Evolutionary conservation across 2,888 invertebrate species (phyloP), one percentile per base, ranked within the genome.

Genomic region (Orthosia gracilis): DNA sequence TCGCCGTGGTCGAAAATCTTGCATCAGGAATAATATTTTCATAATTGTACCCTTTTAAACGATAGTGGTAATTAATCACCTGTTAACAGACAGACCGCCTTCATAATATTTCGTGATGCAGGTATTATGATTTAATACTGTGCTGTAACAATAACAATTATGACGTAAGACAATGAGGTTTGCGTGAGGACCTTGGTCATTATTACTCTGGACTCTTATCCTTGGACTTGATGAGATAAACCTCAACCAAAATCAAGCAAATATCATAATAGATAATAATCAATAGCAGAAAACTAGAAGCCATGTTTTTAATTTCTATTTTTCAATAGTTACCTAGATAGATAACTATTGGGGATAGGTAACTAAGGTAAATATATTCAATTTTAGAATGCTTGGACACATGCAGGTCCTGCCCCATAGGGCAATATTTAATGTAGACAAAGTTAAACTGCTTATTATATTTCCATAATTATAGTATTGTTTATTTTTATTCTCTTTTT

Each of bases 61-160:
- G 49, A 69, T 69, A n/a, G 55, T 47, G 64, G 26, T n/a, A 73
- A 73, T 80, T 55, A 45, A 73, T 55, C 58, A 80, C 50, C 18
- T 61, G 64, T 61, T 74, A 65, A 58, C 54, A 50, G 59, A 40
- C 54, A 61, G 13, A 79, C 47, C 55, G 23, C 45, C 64, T 18
- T 74, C 47, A 62, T 47, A 59, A 80, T 47, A 40, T 75, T 66
- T 62, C 67, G 66, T 81, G 76, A 75, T 57, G n/a, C 26, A 59
- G 12, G 12, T 26, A 77, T 55, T 49, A 73, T 73, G n/a, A 49
- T 76, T 49, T 73, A 77, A 73, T 45, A 55, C 26, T 57, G 17
- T 57, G 55, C 68, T 52, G 40, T 49, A 62, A 66, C 47, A 62
- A 66, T 58, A 54, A 26, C 47, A 66, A 82, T 78, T 47, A 69